phyloP scores from a whole-genome alignment of 1,140 invertebrate species.

The Zaprionus taronus region DNA sequence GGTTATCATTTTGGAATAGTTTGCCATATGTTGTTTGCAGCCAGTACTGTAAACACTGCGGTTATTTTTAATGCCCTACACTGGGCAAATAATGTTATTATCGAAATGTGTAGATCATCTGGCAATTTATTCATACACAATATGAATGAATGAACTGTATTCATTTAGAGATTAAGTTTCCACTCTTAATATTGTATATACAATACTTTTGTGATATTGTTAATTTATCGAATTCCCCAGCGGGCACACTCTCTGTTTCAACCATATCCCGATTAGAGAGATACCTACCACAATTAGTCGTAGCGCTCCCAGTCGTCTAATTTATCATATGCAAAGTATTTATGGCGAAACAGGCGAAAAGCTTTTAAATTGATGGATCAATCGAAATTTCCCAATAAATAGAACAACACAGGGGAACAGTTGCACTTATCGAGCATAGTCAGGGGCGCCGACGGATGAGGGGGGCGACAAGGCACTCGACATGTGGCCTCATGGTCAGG shows the following conservation, averaged over 20 bases:
- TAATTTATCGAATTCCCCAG: too few relatives aligned
- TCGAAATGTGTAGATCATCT: neutral
- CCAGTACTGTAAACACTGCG: conserved; percentile 16
- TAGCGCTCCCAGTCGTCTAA: neutral
- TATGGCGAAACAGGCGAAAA: conserved; percentile 54
- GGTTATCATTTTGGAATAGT: conserved; percentile 20
- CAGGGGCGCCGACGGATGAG: neutral
- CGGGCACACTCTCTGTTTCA: too few relatives aligned
- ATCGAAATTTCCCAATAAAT: conserved; percentile 50
- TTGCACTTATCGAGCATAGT: conserved; percentile 50
- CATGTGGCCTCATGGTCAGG: conserved; percentile 67
- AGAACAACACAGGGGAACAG: conserved; percentile 38
- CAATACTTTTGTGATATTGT: too few relatives aligned
- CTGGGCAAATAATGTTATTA: neutral
- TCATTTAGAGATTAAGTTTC: too few relatives aligned
- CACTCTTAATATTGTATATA: too few relatives aligned
- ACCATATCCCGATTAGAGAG: too few relatives aligned
- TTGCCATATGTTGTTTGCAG: conserved; percentile 36
- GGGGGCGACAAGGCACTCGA: conserved; percentile 10
- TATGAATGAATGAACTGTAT: too few relatives aligned
- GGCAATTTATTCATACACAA: neutral
- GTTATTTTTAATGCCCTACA: neutral
- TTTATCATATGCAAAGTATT: conserved; percentile 16
- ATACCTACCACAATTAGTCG: neutral
- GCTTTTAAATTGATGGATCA: conserved; percentile 73